Percentiles rank a stretch among this genome's conserved stretches.
Evolutionary conservation across 53 echinoderm and acorn worm species (phyloP).

Genomic region (Henricia sp.): DNA sequence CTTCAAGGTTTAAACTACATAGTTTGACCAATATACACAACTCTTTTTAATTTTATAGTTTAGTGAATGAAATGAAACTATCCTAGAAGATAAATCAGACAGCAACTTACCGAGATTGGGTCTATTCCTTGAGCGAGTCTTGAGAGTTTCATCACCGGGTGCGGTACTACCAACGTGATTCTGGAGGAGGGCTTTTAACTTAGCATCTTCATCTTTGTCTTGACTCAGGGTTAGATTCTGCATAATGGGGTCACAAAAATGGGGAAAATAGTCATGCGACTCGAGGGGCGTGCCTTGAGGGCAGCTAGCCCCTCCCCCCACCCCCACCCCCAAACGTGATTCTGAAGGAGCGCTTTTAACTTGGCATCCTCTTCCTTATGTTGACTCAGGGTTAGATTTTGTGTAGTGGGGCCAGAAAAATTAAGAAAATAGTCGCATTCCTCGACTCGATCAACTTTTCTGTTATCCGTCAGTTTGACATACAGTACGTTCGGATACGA

Average conservation of each 20-base stretch:
- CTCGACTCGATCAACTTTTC: too few species aligned
- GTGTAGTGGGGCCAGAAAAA: too few species aligned
- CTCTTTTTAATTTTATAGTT: background rate
- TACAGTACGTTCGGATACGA: too few species aligned
- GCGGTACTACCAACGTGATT: slow-evolving; percentile 80
- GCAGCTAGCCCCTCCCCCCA: too few species aligned
- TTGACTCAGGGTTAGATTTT: slow-evolving; percentile 77
- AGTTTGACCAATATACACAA: background rate
- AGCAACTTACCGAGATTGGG: slow-evolving; percentile 50
- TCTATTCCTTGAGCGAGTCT: slow-evolving; percentile 63
- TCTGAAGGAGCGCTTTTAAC: slow-evolving; percentile 81
- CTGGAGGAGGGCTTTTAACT: slow-evolving; percentile 83
- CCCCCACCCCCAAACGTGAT: slow-evolving; percentile 76
- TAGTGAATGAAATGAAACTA: background rate
- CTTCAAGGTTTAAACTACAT: background rate
- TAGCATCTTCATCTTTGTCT: slow-evolving; percentile 89
- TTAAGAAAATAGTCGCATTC: too few species aligned
- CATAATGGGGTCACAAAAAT: too few species aligned
- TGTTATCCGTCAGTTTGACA: too few species aligned
- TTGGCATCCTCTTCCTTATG: slow-evolving; percentile 92
- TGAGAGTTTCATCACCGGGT: slow-evolving; percentile 87
- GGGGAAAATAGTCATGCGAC: too few species aligned
- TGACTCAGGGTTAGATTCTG: slow-evolving; percentile 78
- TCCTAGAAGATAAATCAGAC: background rate
- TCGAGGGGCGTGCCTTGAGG: too few species aligned